Percentiles rank a stretch among this genome's conserved stretches.
Conservation (phyloP, 2,888 invertebrate species). For the Pyrgus malvae region DNA sequence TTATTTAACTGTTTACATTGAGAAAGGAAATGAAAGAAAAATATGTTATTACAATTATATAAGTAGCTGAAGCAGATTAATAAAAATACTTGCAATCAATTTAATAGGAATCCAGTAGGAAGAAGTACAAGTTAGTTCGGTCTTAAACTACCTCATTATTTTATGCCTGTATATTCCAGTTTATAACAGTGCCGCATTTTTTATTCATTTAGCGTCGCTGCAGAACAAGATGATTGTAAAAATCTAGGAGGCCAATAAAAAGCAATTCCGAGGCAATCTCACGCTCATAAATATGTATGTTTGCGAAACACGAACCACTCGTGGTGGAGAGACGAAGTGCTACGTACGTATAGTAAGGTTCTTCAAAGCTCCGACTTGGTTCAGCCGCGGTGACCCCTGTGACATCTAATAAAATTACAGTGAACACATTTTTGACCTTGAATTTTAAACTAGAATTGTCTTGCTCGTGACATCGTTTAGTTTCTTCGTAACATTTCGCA, state of each 20-base stretch:
- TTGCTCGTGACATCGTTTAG: constrained; percentile 76
- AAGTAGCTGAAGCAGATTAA: no score
- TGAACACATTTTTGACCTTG: constrained; percentile 72
- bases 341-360: not conserved
- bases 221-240: no score
- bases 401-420: constrained; percentile 47
- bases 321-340: not conserved
- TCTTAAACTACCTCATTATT: no score
- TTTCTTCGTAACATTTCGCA: constrained; percentile 75
- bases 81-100: no score
- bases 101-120: no score
- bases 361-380: constrained; percentile 1
- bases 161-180: no score
- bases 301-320: constrained; percentile 6
- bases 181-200: not conserved
- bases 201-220: no score
- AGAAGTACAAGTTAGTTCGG: no score
- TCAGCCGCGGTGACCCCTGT: constrained; percentile 26
- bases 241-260: not conserved
- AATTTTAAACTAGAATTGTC: constrained; percentile 73
- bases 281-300: constrained; percentile 8
- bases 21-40: no score
- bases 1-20: no score
- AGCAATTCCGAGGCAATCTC: not conserved
- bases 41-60: no score